Base-by-base conservation (phyloP, 1,140 invertebrate species). In the Oedothorax gibbosus region DNA sequence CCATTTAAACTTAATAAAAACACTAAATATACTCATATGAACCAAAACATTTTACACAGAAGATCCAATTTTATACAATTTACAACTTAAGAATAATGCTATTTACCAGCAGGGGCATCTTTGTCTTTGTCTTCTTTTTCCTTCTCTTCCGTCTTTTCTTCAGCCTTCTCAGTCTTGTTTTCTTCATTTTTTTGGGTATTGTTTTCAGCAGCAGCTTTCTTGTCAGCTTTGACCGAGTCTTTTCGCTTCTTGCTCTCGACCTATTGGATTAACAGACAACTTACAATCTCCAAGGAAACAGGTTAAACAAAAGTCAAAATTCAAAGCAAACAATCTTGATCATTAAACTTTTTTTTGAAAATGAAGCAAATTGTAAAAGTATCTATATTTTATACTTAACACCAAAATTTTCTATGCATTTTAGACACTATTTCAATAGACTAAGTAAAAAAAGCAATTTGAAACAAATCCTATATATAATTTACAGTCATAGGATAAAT, bases 181-280 rank as follows among this genome's bases (percentile, higher is more conserved):
- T 88, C 87, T n/a, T 73, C 69, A n/a, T 65, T 85, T 60, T 79
- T 62, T n/a, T 72, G 49, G 0, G 56, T 78, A 51, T 85, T 51
- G 6, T 86, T 82, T 14, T 21, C 81, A 50, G 81, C 80, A 54
- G 72, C 15, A 21, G 79, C 85, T 71, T 77, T 86, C 12, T 75
- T 83, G 14, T 81, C 62, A 51, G 72, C 57, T 84, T 88, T 68
- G 21, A 85, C 54, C 14, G 73, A 78, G 78, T 85, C 83, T 20
- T 85, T 83, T 56, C 79, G 85, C 18, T 78, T 85, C 62, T 78
- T 79, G 54, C 57, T 80, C 75, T 85, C 81, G 66, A 84, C 81
- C 81, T 84, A 14, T 8, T 50, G 49, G 11, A 51, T 64, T 18
- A 20, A 60, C 20, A 65, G 56, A 64, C 50, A 5, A 69, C 12